These are phyloP conservation scores for Pteruthius melanotis DNA, from an alignment of 2,113 vertebrate species.

Conservation along the genomic window DNA sequence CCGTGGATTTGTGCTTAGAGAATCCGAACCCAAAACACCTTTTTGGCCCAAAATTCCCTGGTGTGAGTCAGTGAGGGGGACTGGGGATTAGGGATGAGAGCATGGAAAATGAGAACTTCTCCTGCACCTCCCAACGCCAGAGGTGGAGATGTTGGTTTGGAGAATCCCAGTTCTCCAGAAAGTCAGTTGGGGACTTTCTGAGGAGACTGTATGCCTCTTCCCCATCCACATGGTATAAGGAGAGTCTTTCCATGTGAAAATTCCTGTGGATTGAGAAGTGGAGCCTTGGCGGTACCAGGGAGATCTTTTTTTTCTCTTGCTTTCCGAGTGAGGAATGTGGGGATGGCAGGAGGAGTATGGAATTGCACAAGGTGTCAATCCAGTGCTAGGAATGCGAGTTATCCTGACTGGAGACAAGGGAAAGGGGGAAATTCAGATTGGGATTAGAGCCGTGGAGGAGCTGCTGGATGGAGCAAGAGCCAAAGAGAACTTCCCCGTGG, in stretches of 20 bases:
- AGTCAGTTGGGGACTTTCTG: not conserved
- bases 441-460: not conserved
- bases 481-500: not conserved
- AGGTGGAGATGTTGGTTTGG: not conserved
- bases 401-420: too few relatives aligned
- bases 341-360: not conserved
- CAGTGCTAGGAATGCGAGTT: too few relatives aligned
- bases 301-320: not conserved
- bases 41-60: too few relatives aligned
- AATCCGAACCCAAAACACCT: not conserved
- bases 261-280: not conserved
- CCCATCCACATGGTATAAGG: too few relatives aligned
- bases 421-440: not conserved
- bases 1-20: not conserved
- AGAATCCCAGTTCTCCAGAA: not conserved
- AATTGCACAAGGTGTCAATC: not conserved
- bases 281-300: not conserved
- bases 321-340: not conserved
- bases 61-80: not conserved
- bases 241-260: not conserved
- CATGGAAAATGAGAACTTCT: not conserved
- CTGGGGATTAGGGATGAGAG: not conserved
- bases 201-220: not conserved
- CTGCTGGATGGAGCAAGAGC: not conserved
- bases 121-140: not conserved